phyloP scores from a whole-genome alignment of 1,140 invertebrate genomes.

The Orchesella cincta region DNA sequence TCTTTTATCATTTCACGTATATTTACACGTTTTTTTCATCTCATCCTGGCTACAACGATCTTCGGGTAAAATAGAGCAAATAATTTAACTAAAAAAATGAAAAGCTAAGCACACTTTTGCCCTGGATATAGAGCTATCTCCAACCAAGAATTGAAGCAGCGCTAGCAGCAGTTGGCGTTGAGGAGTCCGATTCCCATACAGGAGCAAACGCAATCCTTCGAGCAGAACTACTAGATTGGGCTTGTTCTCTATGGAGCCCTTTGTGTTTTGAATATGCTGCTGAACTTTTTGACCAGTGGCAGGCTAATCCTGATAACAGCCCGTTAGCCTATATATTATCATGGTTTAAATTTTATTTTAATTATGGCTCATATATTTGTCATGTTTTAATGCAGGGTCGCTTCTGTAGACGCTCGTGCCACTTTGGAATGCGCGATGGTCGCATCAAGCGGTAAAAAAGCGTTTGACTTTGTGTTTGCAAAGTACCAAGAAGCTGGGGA shows the following conservation, averaged over 20 bases:
- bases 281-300: neutral
- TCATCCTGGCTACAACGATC: neutral
- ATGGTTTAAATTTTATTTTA: too few relatives aligned
- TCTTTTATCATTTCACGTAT: neutral
- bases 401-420: neutral
- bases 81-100: too few relatives aligned
- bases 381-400: neutral
- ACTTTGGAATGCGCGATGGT: constrained; percentile 11
- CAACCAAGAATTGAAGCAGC: constrained; percentile 1
- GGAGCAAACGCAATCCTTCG: neutral
- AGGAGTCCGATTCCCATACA: neutral
- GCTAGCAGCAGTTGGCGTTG: neutral
- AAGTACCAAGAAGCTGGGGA: neutral
- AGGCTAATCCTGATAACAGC: neutral
- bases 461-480: constrained; percentile 11
- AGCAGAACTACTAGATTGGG: constrained; percentile 16
- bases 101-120: too few relatives aligned
- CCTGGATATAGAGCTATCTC: neutral
- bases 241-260: neutral
- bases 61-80: too few relatives aligned
- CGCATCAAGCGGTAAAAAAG: neutral
- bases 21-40: neutral
- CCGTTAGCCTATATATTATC: too few relatives aligned
- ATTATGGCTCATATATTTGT: too few relatives aligned
- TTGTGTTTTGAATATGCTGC: neutral